These are phyloP conservation scores for Pectinophora gossypiella DNA, from an alignment of 1,140 invertebrate genomes.

Conservation along the genomic window DNA sequence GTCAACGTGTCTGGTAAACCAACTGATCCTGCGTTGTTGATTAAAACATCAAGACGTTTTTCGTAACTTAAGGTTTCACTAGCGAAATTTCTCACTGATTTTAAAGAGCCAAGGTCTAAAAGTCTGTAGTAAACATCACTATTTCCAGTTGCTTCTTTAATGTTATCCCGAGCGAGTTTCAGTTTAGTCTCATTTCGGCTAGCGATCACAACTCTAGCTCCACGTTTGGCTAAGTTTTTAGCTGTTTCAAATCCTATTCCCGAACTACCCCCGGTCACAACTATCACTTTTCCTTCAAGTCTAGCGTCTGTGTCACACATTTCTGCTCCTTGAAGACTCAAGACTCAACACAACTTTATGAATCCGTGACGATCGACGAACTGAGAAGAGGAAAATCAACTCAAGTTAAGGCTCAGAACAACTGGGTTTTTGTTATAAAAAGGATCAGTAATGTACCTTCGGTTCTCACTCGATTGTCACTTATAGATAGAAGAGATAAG, in stretches of 20 bases:
- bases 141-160: slow-evolving; percentile 45
- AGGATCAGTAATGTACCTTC: slow-evolving; percentile 18
- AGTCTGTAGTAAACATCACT: slow-evolving; percentile 38
- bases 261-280: slow-evolving; percentile 89
- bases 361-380: slow-evolving; percentile 9
- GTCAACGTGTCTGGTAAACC: slow-evolving; percentile 53
- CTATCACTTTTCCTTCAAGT: slow-evolving; percentile 80
- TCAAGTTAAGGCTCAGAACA: neutral
- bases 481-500: too few relatives aligned
- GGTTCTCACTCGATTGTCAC: slow-evolving; percentile 16
- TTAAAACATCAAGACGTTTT: slow-evolving; percentile 78
- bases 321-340: neutral
- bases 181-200: slow-evolving; percentile 78
- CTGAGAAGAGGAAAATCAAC: slow-evolving; percentile 26
- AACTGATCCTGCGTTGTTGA: slow-evolving; percentile 86
- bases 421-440: slow-evolving; percentile 32
- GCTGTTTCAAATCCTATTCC: slow-evolving; percentile 90
- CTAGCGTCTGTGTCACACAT: slow-evolving; percentile 42
- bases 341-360: neutral
- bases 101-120: slow-evolving; percentile 52
- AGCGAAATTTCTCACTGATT: slow-evolving; percentile 55
- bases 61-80: slow-evolving; percentile 54
- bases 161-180: slow-evolving; percentile 51
- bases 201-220: slow-evolving; percentile 86
- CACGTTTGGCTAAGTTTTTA: slow-evolving; percentile 78